A percentile compares a stretch with the other conserved stretches of the same genome.
These are phyloP conservation scores for Drosophila atroscutellata DNA, from an alignment of 2,888 invertebrate genomes.

Conservation along the genomic window DNA sequence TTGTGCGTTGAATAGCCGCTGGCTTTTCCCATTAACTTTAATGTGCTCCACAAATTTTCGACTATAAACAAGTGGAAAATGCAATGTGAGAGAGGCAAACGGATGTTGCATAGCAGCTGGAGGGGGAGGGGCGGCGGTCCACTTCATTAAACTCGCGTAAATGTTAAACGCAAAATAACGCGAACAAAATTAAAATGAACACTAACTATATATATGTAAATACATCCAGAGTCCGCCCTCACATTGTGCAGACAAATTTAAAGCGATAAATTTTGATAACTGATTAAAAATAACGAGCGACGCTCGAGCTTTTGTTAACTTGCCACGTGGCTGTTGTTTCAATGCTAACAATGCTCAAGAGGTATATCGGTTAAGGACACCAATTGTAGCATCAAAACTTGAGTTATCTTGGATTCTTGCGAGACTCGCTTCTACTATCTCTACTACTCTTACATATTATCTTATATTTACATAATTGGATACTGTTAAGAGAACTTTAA, in stretches of 20 bases:
- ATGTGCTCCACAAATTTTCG: conserved; percentile 47
- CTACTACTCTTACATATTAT: neutral
- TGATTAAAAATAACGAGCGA: conserved; percentile 71
- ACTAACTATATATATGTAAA: conserved; percentile 15
- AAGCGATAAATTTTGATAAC: conserved; percentile 64
- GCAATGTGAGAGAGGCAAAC: conserved; percentile 10
- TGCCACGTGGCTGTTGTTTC: conserved; percentile 25
- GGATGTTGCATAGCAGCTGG: neutral
- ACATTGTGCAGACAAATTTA: conserved; percentile 30
- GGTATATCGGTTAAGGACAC: conserved; percentile 17
- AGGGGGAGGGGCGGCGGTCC: neutral
- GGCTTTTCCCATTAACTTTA: conserved; percentile 64
- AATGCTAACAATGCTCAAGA: conserved; percentile 17
- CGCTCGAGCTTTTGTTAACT: conserved; percentile 67
- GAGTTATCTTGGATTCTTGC: neutral
- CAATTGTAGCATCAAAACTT: neutral
- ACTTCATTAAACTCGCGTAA: conserved; percentile 62
- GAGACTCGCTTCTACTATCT: neutral
- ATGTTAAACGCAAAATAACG: conserved; percentile 46
- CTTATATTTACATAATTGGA: neutral
- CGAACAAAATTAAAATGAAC: conserved; percentile 48
- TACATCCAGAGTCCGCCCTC: neutral
- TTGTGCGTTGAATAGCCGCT: conserved; percentile 22
- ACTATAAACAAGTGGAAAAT: conserved; percentile 43
- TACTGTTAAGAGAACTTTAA: neutral